Evolutionary conservation across 2,113 vertebrate genomes (phyloP), one percentile per base, ranked within the genome.

Genomic region (Ranitomeya imitator): DNA sequence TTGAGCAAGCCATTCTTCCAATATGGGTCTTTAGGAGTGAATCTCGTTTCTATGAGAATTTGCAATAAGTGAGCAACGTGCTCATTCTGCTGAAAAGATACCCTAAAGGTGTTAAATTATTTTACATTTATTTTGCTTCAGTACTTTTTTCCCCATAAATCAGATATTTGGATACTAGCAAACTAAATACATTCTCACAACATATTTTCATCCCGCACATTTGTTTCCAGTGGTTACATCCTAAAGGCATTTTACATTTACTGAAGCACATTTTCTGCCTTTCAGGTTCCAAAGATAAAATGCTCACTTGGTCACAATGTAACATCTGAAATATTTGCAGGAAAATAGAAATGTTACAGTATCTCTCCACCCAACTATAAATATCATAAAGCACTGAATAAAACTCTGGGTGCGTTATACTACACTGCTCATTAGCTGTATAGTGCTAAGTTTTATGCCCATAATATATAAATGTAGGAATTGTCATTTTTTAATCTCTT

Each of bases 71-170:
- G 23, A 65, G 71, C 55, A 88, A 63, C 67, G 73, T 88, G 80
- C 65, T 88, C 80, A 88, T 84, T 65, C 87, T 88, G 71, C 87
- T 78, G 87, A 88, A 88, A 83, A 88, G 31, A 65, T 77, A 61
- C 87, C 87, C 87, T 88, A 77, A 84, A 88, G 87, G 87, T 88
- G 87, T 88, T 88, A 88, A 88, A 88, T 82, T 88, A 73, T 83
- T 88, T 76, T 88, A 63, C 86, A 88, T 88, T 88, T 88, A 88
- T 77, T 84, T 88, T 88, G 87, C 80, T 88, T 88, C 80, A 88
- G 60, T 88, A 83, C 87, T 83, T 84, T 83, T 88, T 88, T 83
- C 77, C 60, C 11, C 73, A 83, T 65, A 77, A 88, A 88, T 82
- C 79, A 81, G 69, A 80, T 83, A 83, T 83, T 61, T 88, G 80